Evolutionary conservation across 1,140 invertebrate genomes (phyloP).

Genomic region (Lerema accius): DNA sequence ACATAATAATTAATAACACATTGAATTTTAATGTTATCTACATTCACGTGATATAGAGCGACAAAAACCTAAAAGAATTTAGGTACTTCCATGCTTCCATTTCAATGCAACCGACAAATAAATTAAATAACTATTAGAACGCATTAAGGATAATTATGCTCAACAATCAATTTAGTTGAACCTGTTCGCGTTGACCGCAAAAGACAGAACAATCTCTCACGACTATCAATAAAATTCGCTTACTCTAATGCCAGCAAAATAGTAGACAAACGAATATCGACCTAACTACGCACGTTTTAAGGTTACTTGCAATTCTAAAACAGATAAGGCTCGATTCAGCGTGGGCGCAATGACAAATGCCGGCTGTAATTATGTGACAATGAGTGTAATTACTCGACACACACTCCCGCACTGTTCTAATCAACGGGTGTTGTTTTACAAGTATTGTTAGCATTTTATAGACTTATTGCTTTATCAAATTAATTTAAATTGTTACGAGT

Average conservation of each 20-base stretch:
- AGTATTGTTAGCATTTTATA: conserved; percentile 3
- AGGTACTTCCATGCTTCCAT: conserved; percentile 11
- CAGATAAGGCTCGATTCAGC: conserved; percentile 46
- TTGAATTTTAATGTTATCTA: too few relatives aligned
- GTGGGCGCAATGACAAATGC: conserved; percentile 74
- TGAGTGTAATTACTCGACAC: conserved; percentile 71
- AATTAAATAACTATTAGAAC: conserved; percentile 33
- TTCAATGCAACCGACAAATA: conserved; percentile 22
- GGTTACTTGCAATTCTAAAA: conserved; percentile 30
- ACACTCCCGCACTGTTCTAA: conserved; percentile 41
- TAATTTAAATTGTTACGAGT: too few relatives aligned
- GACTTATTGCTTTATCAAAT: conserved; percentile 10
- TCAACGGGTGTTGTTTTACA: conserved; percentile 50
- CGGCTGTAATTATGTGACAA: conserved; percentile 75
- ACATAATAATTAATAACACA: too few relatives aligned
- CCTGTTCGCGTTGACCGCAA: conserved; percentile 14
- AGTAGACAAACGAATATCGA: conserved; percentile 31
- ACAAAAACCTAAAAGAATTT: too few relatives aligned
- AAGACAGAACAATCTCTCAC: conserved; percentile 32
- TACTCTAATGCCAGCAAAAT: conserved; percentile 19
- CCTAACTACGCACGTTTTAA: conserved; percentile 36
- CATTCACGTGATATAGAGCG: too few relatives aligned
- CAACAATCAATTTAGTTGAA: conserved; percentile 35
- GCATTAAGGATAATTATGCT: conserved; percentile 40
- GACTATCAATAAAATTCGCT: conserved; percentile 31